phyloP scores from a whole-genome alignment of 2,888 invertebrate species.

The Anorthoa munda region DNA sequence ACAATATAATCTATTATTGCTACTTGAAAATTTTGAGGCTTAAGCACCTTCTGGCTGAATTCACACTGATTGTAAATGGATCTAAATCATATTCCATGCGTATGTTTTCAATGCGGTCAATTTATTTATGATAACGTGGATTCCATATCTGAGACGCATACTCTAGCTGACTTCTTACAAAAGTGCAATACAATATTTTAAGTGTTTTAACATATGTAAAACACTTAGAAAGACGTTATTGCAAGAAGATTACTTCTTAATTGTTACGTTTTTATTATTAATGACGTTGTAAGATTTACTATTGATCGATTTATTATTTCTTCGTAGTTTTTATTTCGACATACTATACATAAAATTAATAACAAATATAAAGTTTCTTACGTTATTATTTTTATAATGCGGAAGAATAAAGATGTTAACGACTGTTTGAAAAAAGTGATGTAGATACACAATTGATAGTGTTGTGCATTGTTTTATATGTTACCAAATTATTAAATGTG shows the following conservation, averaged over 20 bases:
- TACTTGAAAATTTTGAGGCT: no score
- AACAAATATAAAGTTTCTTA: not conserved
- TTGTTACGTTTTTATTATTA: not conserved
- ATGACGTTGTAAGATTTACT: constrained; percentile 7
- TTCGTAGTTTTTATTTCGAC: not conserved
- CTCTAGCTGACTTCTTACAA: no score
- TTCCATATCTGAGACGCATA: no score
- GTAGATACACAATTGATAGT: constrained; percentile 1
- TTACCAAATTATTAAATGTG: constrained; percentile 16
- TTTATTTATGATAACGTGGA: no score
- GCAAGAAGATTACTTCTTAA: not conserved
- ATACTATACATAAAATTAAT: not conserved
- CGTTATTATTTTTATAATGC: not conserved
- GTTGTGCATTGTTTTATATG: constrained; percentile 3
- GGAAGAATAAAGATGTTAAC: constrained; percentile 5
- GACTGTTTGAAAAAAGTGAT: constrained; percentile 1
- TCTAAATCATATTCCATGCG: no score
- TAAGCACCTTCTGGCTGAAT: no score
- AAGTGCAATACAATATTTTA: no score
- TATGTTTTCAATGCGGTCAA: no score
- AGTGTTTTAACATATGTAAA: no score
- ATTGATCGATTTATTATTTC: not conserved
- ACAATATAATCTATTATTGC: no score
- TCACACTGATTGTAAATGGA: no score
- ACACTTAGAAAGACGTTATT: no score